Conservation (phyloP, 2,888 invertebrate genomes). For the Drepanosiphum platanoidis region DNA sequence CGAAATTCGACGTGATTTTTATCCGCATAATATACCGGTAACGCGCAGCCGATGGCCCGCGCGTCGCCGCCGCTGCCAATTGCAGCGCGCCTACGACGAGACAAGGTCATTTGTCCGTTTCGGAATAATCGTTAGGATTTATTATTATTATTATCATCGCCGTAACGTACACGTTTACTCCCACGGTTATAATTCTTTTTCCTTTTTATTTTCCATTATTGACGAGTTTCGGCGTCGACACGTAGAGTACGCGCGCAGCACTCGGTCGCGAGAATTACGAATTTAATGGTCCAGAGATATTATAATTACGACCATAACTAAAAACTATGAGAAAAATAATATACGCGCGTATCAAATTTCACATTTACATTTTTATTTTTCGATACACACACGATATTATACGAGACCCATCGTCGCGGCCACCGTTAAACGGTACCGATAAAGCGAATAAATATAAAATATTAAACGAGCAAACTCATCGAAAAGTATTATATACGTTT, state of each 20-base stretch:
- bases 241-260: background rate
- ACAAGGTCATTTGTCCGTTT: constrained; percentile 23
- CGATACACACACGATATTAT: background rate
- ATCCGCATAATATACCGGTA: background rate
- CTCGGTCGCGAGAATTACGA: constrained; percentile 14
- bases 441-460: background rate
- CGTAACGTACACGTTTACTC: background rate
- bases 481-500: background rate
- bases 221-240: constrained; percentile 21
- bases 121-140: constrained; percentile 12
- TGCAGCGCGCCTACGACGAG: constrained; percentile 26
- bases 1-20: background rate
- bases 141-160: background rate
- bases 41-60: background rate
- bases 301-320: constrained; percentile 7
- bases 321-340: constrained; percentile 28
- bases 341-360: constrained; percentile 21
- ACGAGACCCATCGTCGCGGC: background rate
- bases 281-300: background rate
- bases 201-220: background rate
- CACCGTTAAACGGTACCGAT: background rate
- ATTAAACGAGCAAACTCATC: constrained; percentile 10
- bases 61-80: background rate
- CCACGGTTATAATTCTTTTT: background rate
- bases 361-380: constrained; percentile 37